Conservation (phyloP, 2,113 vertebrate genomes). For the Potamarius usumacintae region DNA sequence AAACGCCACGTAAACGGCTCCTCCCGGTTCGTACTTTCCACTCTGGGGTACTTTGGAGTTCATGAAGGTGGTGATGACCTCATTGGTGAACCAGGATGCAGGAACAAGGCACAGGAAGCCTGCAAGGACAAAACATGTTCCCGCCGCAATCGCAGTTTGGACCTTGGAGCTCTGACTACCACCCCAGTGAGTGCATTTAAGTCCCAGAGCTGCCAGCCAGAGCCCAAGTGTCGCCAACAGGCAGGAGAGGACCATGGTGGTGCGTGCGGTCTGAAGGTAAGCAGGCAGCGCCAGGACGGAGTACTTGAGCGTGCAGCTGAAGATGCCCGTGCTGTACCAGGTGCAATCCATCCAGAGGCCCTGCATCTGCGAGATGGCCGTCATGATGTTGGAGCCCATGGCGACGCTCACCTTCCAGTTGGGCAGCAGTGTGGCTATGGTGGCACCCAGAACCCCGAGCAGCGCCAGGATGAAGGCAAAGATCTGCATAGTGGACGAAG, state of each 20-base stretch:
- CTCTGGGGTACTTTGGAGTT: conserved; percentile 81
- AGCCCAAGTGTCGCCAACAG: conserved; percentile 80
- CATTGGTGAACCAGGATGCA: conserved; percentile 86
- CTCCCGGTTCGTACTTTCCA: conserved; percentile 85
- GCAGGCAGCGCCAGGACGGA: conserved; percentile 81
- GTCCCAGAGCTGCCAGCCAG: conserved; percentile 81
- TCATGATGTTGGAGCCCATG: conserved; percentile 80
- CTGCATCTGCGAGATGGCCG: conserved; percentile 83
- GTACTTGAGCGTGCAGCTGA: conserved; percentile 87
- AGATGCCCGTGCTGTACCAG: conserved; percentile 90
- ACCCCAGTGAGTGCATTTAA: conserved; percentile 88
- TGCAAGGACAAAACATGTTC: conserved; percentile 81
- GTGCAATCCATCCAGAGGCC: conserved; percentile 98
- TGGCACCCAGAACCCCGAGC: conserved; percentile 78
- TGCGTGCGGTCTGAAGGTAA: conserved; percentile 81
- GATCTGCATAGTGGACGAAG: conserved; percentile 83
- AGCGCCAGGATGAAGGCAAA: conserved; percentile 86
- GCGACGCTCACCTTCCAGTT: conserved; percentile 88
- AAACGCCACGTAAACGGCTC: conserved; percentile 85
- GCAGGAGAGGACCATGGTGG: conserved; percentile 87
- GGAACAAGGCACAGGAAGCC: conserved; percentile 81
- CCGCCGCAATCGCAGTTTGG: conserved; percentile 80
- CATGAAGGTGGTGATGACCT: conserved; percentile 82
- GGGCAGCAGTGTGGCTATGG: conserved; percentile 85
- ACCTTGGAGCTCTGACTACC: conserved; percentile 80